Percentiles rank a stretch among this genome's conserved stretches.
phyloP scores from a whole-genome alignment of 2,113 vertebrate genomes.

The Odocoileus hemionus region DNA sequence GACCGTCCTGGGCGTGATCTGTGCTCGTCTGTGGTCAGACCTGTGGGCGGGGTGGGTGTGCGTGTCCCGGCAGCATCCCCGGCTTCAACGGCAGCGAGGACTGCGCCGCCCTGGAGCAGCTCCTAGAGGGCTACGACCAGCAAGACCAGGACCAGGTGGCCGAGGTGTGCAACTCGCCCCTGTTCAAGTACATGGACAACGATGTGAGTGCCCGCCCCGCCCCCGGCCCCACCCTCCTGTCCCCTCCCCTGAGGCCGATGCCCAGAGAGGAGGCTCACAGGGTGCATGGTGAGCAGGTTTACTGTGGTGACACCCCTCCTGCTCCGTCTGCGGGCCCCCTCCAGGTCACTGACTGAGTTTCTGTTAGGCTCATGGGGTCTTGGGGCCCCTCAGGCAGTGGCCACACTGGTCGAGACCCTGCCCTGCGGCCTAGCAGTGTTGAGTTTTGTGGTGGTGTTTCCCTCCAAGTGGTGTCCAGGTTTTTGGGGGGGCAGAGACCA shows the following conservation, averaged over 20 bases:
- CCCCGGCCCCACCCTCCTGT: neutral
- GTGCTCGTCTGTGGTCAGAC: neutral
- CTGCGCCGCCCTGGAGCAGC: conserved; percentile 90
- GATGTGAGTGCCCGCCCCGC: conserved; percentile 86
- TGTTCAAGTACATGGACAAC: conserved; percentile 99
- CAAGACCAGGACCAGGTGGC: conserved; percentile 95
- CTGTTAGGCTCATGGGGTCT: neutral
- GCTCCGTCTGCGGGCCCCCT: neutral
- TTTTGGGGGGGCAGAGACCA: neutral
- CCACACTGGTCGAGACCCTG: neutral
- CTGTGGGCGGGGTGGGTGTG: neutral
- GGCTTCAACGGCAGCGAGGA: conserved; percentile 97
- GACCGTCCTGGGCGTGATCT: neutral
- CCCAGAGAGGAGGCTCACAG: neutral
- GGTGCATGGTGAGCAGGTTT: neutral
- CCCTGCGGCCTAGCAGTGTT: neutral
- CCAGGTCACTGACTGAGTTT: neutral
- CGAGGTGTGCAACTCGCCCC: conserved; percentile 92
- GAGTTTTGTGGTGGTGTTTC: neutral
- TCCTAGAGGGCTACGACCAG: conserved; percentile 95
- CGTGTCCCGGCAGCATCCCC: conserved; percentile 85
- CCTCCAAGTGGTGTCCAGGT: neutral
- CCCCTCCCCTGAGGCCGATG: neutral
- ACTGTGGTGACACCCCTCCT: neutral
- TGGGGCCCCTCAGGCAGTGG: neutral